Base-by-base conservation (phyloP, 2,113 vertebrate species). In the Heterotilapia buettikoferi region DNA sequence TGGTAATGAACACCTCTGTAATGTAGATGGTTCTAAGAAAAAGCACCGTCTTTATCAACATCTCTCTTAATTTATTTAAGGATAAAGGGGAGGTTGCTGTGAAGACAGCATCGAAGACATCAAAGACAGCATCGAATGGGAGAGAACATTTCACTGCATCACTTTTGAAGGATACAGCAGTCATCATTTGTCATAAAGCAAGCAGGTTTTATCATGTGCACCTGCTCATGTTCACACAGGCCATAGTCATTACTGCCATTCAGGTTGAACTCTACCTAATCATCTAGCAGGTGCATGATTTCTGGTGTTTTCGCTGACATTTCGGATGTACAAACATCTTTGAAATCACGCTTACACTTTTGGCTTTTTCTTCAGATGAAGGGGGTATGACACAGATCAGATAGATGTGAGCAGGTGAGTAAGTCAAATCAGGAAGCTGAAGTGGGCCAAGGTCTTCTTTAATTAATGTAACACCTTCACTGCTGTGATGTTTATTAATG, bases 391-490 rank as follows among this genome's bases (percentile, higher is more conserved):
- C 83, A 84, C 36, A 18, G 71, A 88, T 86, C 9, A 50, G 54
- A 88, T 14, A 33, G 89, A 83, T 24, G 6, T 5, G 45, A 57
- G 43, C 56, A 8, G 36, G 82, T 40, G 43, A 82, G 9, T 76
- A 33, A 85, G 57, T 54, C 4, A 18, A 68, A 52, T 52, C 18
- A n/a, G 71, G 26, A 78, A 29, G 63, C 24, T 54, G 63, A 84
- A 84, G 83, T 16, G 71, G 88, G 40, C 59, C 91, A 87, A 52
- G 86, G 88, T 89, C 88, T 52, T 91, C 6, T 85, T 88, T 92
- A 89, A 94, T 94, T 87, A 91, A 90, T 88, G 59, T 87, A 89
- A 90, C 92, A 93, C 90, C 90, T 92, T 84, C 66, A 45, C 91
- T 33, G 78, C 85, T 91, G 87, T 57, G 92, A 86, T 76, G 53